Conservation (phyloP, 2,888 invertebrate genomes). For the Lordiphosa andalusiaca region DNA sequence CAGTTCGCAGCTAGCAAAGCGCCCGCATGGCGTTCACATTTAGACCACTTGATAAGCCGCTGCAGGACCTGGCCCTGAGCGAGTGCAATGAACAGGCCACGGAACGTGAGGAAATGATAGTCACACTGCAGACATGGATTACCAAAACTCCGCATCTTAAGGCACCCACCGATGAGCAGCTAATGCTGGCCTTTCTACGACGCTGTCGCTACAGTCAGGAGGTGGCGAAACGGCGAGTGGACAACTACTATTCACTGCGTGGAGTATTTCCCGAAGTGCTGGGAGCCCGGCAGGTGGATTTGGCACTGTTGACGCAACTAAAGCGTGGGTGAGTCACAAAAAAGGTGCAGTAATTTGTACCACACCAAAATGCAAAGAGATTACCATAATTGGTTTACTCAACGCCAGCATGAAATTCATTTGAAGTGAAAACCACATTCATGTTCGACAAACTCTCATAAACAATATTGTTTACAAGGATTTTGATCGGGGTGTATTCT, state of each 20-base stretch:
- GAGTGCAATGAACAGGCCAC: slow-evolving; percentile 65
- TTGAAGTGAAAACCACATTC: too few relatives aligned
- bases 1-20: slow-evolving; percentile 23
- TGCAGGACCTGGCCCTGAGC: slow-evolving; percentile 51
- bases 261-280: slow-evolving; percentile 67
- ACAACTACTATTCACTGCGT: slow-evolving; percentile 65
- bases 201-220: slow-evolving; percentile 66
- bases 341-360: too few relatives aligned
- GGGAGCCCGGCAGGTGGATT: slow-evolving; percentile 52
- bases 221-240: slow-evolving; percentile 67
- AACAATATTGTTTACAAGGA: too few relatives aligned
- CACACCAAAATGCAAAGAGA: too few relatives aligned
- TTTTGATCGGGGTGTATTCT: too few relatives aligned
- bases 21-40: slow-evolving; percentile 44
- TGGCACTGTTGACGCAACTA: slow-evolving; percentile 51
- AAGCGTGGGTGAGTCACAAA: slow-evolving; percentile 57
- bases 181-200: slow-evolving; percentile 66
- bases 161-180: slow-evolving; percentile 52
- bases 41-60: slow-evolving; percentile 40
- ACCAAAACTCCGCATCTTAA: slow-evolving; percentile 59
- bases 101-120: slow-evolving; percentile 36
- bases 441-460: too few relatives aligned
- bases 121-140: slow-evolving; percentile 59
- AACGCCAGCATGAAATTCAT: too few relatives aligned
- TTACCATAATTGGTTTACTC: too few relatives aligned